Percentiles rank a stretch among this genome's conserved stretches.
Conservation (phyloP, 2,113 vertebrate genomes). For the Bungarus multicinctus region DNA sequence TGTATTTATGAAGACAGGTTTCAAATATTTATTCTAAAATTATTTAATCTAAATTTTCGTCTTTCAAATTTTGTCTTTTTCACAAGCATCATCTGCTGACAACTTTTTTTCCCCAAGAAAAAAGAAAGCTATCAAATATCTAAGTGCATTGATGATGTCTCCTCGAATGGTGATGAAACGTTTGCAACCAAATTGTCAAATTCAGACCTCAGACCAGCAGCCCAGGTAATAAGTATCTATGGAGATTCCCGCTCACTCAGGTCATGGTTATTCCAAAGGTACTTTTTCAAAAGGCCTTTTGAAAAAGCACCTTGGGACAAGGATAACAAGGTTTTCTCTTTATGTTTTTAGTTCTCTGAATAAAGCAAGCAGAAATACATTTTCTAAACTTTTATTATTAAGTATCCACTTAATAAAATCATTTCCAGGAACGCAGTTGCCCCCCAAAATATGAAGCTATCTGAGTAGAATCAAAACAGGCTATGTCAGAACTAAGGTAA, state of each 20-base stretch:
- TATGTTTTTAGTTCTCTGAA: not conserved
- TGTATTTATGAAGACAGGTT: not conserved
- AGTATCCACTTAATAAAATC: not conserved
- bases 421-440: too few relatives aligned
- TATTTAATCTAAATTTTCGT: not conserved
- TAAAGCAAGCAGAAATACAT: not conserved
- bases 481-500: too few relatives aligned
- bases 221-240: too few relatives aligned
- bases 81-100: not conserved
- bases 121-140: not conserved
- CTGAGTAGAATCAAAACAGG: too few relatives aligned
- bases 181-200: too few relatives aligned
- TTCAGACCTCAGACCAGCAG: too few relatives aligned
- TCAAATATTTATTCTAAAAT: not conserved
- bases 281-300: too few relatives aligned
- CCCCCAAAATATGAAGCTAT: too few relatives aligned
- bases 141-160: not conserved
- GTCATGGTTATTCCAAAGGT: too few relatives aligned
- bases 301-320: not conserved
- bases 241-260: too few relatives aligned
- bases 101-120: not conserved
- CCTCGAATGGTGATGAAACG: too few relatives aligned
- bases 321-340: not conserved
- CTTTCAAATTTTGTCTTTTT: not conserved
- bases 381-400: not conserved